Percentiles rank a stretch among this genome's conserved stretches.
These are phyloP conservation scores for Oeneis ivallda DNA, from an alignment of 2,888 invertebrate species.

Conservation along the genomic window DNA sequence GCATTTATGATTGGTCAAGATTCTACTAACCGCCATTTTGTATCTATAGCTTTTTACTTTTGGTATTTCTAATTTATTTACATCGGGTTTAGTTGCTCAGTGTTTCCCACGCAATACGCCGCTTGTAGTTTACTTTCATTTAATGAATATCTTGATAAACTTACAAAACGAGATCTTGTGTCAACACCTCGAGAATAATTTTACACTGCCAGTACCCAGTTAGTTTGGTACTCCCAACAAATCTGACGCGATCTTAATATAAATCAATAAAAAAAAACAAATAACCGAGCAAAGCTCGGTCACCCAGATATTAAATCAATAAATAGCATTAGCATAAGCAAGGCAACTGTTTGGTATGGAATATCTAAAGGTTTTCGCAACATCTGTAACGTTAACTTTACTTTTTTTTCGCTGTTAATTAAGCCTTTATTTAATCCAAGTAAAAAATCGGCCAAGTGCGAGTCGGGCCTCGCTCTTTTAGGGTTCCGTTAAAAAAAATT, in stretches of 20 bases:
- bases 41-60: no score
- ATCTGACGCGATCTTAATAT: conserved; percentile 38
- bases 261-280: conserved; percentile 39
- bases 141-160: conserved; percentile 12
- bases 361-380: conserved; percentile 31
- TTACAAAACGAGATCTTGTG: conserved; percentile 8
- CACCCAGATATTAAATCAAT: no score
- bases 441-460: no score
- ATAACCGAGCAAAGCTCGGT: no score
- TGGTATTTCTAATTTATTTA: neutral
- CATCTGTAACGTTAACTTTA: conserved; percentile 6
- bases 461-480: no score
- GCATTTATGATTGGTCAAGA: no score
- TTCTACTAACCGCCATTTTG: no score
- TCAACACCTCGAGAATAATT: conserved; percentile 12
- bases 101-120: conserved; percentile 13
- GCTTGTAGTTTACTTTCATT: conserved; percentile 16
- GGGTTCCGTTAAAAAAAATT: no score
- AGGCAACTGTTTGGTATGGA: conserved; percentile 40
- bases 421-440: neutral
- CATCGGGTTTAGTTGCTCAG: neutral
- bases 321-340: conserved; percentile 42
- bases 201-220: conserved; percentile 9
- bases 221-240: conserved; percentile 18
- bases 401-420: neutral